A percentile compares a stretch with the other conserved stretches of the same genome.
Evolutionary conservation across 2,113 vertebrate genomes (phyloP).

Genomic region (human (Homo sapiens)): DNA sequence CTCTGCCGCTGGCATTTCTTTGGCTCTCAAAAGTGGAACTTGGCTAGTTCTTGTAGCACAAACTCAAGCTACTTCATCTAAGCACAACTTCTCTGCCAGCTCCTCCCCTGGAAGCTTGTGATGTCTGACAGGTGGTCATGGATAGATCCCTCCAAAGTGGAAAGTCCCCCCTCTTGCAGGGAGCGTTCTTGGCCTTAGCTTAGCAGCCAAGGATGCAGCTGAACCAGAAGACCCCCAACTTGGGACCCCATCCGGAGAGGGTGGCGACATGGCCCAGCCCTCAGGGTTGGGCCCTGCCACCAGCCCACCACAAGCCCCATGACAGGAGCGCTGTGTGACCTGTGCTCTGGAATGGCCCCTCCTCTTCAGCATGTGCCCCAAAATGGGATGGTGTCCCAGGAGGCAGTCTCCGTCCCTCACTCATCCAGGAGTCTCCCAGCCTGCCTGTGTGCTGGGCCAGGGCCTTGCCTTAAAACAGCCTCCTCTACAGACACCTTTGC

Average conservation of each 20-base stretch:
- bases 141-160: background rate
- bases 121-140: background rate
- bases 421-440: background rate
- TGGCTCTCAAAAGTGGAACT: background rate
- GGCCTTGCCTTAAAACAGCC: background rate
- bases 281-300: no score
- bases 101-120: background rate
- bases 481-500: background rate
- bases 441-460: background rate
- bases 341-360: no score
- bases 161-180: background rate
- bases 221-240: background rate
- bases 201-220: background rate
- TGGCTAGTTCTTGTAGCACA: background rate
- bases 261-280: background rate
- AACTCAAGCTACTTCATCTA: background rate
- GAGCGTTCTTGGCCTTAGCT: background rate
- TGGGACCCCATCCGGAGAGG: background rate
- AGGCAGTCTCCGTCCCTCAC: no score
- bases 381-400: accelerated
- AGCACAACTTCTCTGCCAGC: background rate
- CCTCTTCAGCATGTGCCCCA: no score
- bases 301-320: no score
- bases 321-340: background rate
- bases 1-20: background rate